These are phyloP conservation scores for Cheilosia soror DNA, from an alignment of 2,888 invertebrate genomes.

Conservation along the genomic window DNA sequence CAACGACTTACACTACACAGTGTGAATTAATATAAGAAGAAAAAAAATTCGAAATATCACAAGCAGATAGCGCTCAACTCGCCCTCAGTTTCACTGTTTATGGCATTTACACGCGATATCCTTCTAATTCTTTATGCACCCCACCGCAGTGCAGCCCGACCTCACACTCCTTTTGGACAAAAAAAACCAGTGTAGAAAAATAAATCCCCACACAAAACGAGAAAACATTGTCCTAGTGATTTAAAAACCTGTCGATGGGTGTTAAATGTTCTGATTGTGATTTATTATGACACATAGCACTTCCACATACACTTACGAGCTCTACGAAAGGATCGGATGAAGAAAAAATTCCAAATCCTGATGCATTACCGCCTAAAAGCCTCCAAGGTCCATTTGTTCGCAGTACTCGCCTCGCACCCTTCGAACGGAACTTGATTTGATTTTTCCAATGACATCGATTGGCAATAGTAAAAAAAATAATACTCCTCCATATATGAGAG, in stretches of 20 bases:
- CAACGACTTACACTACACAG: not conserved
- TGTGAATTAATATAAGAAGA: slow-evolving; percentile 22
- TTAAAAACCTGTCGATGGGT: slow-evolving; percentile 75
- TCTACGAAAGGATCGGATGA: slow-evolving; percentile 33
- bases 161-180: slow-evolving; percentile 25
- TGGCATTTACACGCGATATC: slow-evolving; percentile 72
- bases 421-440: slow-evolving; percentile 59
- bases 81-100: slow-evolving; percentile 32
- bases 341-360: slow-evolving; percentile 45
- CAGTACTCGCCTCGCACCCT: slow-evolving; percentile 19
- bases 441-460: slow-evolving; percentile 48
- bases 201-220: slow-evolving; percentile 18
- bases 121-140: slow-evolving; percentile 74
- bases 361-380: slow-evolving; percentile 69
- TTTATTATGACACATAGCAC: slow-evolving; percentile 74
- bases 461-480: slow-evolving; percentile 31
- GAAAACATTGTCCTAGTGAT: slow-evolving; percentile 62
- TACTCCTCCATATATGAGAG: slow-evolving; percentile 45
- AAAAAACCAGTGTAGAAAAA: slow-evolving; percentile 31
- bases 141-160: slow-evolving; percentile 25
- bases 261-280: slow-evolving; percentile 75
- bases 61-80: slow-evolving; percentile 32
- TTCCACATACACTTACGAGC: slow-evolving; percentile 31
- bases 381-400: slow-evolving; percentile 46
- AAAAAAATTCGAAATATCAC: slow-evolving; percentile 41